phyloP scores from a whole-genome alignment of 2,888 invertebrate genomes.

The Electrophaes corylata region DNA sequence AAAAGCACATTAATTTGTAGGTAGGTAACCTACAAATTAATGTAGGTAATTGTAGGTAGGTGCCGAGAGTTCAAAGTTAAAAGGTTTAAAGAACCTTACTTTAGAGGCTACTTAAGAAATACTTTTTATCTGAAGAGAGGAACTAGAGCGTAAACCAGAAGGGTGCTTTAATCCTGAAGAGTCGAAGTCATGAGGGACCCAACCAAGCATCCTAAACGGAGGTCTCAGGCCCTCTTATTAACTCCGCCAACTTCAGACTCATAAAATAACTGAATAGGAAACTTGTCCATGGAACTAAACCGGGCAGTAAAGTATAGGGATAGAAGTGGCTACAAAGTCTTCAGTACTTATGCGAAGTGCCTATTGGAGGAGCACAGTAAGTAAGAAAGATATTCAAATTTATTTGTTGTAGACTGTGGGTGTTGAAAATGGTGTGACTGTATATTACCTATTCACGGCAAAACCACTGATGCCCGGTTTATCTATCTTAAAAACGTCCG shows the following conservation, averaged over 20 bases:
- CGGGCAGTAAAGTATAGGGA: constrained; percentile 44
- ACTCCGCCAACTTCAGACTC: constrained; percentile 56
- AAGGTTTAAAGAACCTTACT: neutral
- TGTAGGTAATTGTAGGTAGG: too few species aligned
- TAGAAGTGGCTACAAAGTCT: constrained; percentile 37
- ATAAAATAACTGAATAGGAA: constrained; percentile 55
- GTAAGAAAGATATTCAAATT: neutral
- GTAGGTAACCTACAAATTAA: too few species aligned
- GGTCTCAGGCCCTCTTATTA: constrained; percentile 55
- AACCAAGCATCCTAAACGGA: constrained; percentile 43
- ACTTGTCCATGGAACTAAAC: constrained; percentile 44
- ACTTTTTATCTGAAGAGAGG: constrained; percentile 19
- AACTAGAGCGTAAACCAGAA: constrained; percentile 34
- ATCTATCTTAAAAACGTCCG: too few species aligned
- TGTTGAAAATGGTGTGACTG: neutral
- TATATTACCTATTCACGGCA: neutral
- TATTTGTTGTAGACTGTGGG: neutral
- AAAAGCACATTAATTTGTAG: neutral
- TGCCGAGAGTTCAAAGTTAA: neutral
- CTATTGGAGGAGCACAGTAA: constrained; percentile 1
- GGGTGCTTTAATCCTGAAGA: constrained; percentile 31
- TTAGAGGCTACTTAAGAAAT: constrained; percentile 16
- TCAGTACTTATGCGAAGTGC: constrained; percentile 18
- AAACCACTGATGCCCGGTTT: neutral
- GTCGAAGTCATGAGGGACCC: constrained; percentile 40